Conservation (phyloP, 2,113 vertebrate species). For the Tautogolabrus adspersus region DNA sequence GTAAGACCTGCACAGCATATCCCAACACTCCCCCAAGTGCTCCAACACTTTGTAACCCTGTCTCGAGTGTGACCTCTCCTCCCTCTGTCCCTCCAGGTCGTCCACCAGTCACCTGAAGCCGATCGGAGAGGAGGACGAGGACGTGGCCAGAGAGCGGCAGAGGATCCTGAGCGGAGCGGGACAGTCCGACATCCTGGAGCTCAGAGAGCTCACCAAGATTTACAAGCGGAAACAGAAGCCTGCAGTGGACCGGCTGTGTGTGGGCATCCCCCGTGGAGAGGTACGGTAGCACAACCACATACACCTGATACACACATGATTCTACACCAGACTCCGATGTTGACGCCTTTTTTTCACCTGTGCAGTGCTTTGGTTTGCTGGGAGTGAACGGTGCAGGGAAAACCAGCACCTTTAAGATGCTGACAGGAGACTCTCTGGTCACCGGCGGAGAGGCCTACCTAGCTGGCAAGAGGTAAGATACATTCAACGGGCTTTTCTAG, state of each 20-base stretch:
- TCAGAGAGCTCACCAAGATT: conserved; percentile 95
- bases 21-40: too few relatives aligned
- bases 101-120: conserved; percentile 89
- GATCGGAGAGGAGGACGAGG: conserved; percentile 95
- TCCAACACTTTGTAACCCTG: background rate
- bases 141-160: conserved; percentile 95
- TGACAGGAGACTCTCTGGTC: conserved; percentile 94
- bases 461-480: conserved; percentile 91
- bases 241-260: conserved; percentile 95
- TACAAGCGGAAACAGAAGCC: conserved; percentile 97
- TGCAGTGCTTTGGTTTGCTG: conserved; percentile 95
- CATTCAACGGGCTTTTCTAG: background rate
- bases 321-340: background rate
- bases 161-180: conserved; percentile 93
- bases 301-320: background rate
- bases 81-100: conserved; percentile 78
- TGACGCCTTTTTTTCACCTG: conserved; percentile 24
- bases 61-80: conserved; percentile 9
- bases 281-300: conserved; percentile 74
- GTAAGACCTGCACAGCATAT: too few relatives aligned
- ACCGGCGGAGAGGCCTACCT: conserved; percentile 95
- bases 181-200: conserved; percentile 94
- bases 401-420: conserved; percentile 98
- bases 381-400: conserved; percentile 98
- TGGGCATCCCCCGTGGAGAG: conserved; percentile 97